phyloP scores from a whole-genome alignment of 2,797 vertebrate species.

The Paedocypris micromegethes region DNA sequence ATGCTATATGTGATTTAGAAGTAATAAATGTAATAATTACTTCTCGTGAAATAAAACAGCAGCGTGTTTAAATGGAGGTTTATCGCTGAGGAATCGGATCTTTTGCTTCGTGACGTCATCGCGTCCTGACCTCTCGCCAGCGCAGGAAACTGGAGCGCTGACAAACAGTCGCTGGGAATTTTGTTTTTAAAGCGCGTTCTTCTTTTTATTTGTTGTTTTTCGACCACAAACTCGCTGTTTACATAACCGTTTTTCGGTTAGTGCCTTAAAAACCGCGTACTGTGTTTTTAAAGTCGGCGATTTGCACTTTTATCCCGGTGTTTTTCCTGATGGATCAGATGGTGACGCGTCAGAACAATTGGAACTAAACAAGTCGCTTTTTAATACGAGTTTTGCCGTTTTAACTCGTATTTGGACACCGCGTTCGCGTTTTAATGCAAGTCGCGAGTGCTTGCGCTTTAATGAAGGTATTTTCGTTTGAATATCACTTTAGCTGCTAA shows the following conservation, averaged over 20 bases:
- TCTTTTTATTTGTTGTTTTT: conserved; percentile 1
- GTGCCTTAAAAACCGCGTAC: background rate
- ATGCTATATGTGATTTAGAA: background rate
- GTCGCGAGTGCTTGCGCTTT: background rate
- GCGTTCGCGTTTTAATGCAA: background rate
- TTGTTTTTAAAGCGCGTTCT: background rate
- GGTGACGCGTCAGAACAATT: conserved; percentile 35
- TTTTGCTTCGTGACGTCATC: conserved; percentile 33
- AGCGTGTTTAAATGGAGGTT: background rate
- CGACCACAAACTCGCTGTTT: background rate
- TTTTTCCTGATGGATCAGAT: conserved; percentile 29
- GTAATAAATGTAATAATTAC: too few relatives aligned
- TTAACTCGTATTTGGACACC: background rate
- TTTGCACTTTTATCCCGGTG: conserved; percentile 28
- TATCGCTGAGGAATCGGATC: background rate
- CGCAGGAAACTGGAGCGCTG: conserved; percentile 49
- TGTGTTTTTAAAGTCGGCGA: conserved; percentile 7
- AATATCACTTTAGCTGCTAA: conserved; percentile 19
- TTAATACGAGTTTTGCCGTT: background rate
- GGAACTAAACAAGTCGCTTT: background rate
- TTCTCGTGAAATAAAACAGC: background rate
- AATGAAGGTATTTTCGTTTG: background rate
- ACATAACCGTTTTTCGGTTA: background rate
- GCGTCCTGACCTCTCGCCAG: conserved; percentile 46
- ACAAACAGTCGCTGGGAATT: conserved; percentile 23